Base-by-base conservation (phyloP, 2,113 vertebrate species). In the Platichthys stellatus region DNA sequence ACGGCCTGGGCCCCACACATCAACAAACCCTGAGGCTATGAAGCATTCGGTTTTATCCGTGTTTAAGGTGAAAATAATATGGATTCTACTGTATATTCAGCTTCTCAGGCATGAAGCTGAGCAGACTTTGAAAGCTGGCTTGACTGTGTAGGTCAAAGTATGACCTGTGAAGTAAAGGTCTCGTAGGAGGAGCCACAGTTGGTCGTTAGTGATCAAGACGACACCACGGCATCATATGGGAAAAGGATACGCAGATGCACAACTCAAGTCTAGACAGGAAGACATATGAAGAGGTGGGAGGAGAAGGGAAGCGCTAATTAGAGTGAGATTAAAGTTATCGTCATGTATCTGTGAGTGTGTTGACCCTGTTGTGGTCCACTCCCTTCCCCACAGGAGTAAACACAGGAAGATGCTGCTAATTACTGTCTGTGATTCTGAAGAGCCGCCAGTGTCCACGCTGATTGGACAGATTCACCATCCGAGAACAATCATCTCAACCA, bases 351-450 rank as follows among this genome's bases (percentile, higher is more conserved):
- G 81, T 91, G 87, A 89, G 89, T 82, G 61, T 70, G 83, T 75
- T 67, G 58, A 89, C 80, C 74, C 71, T 82, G 71, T 76, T 51
- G 21, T 75, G 78, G 74, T 70, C 83, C 68, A 81, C 91, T 92
- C 91, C 92, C 91, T 87, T 72, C 78, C 92, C 92, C 86, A 57
- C 51, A 74, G 90, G 93, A 92, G 84, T 91, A 94, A 94, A 95
- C 94, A 95, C 91, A 91, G 94, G 92, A 93, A 93, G 93, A 93
- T 89, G 89, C 81, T 79, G 57, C 88, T 94, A 91, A 93, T 89
- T 89, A 90, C 47, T 88, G 90, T 93, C 88, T 90, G 82, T 83
- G 81, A 90, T 75, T 66, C 86, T 66, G 64, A 81, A 20, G 72
- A 80, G 47, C 58, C 3, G 18, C 75, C 45, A 76, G 80, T 72